Percentiles rank a stretch among this genome's conserved stretches.
These are phyloP conservation scores for Aphodius sticticus DNA, from an alignment of 2,888 invertebrate species.

Conservation along the genomic window DNA sequence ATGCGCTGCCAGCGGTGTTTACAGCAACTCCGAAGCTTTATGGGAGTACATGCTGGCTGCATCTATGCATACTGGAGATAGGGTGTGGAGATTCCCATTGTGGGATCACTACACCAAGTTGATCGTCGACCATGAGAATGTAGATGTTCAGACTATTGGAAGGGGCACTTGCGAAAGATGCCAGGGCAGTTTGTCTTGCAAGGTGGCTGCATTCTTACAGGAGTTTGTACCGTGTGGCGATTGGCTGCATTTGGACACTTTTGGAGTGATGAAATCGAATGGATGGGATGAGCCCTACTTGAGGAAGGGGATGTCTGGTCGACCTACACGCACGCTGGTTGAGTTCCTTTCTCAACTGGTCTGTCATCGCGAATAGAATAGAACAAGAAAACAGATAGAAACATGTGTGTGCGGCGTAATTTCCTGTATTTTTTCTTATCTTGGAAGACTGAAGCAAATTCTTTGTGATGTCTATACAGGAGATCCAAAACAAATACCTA, in stretches of 20 bases:
- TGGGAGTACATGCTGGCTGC: conserved; percentile 75
- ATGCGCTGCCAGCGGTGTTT: conserved; percentile 75
- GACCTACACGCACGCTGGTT: conserved; percentile 80
- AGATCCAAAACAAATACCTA: conserved; percentile 5
- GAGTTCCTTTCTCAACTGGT: conserved; percentile 71
- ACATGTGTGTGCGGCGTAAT: conserved; percentile 21
- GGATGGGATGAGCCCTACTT: conserved; percentile 70
- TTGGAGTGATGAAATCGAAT: conserved; percentile 75
- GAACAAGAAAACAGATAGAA: conserved; percentile 26
- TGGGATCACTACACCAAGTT: conserved; percentile 74
- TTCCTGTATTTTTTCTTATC: conserved; percentile 14
- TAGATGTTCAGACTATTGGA: conserved; percentile 67
- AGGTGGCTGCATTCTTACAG: conserved; percentile 79
- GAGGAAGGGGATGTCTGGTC: conserved; percentile 74
- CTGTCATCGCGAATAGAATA: conserved; percentile 56
- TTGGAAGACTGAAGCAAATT: conserved; percentile 6
- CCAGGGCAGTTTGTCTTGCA: conserved; percentile 70
- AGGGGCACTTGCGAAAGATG: conserved; percentile 57
- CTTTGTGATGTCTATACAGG: neutral
- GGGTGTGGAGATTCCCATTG: conserved; percentile 85
- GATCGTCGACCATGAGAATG: conserved; percentile 61
- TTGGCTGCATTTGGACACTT: conserved; percentile 86
- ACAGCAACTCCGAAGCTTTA: conserved; percentile 74
- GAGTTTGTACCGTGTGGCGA: conserved; percentile 75
- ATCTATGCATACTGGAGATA: conserved; percentile 77